Conservation (phyloP, 2,797 vertebrate species). For the Bovichtus diacanthus region DNA sequence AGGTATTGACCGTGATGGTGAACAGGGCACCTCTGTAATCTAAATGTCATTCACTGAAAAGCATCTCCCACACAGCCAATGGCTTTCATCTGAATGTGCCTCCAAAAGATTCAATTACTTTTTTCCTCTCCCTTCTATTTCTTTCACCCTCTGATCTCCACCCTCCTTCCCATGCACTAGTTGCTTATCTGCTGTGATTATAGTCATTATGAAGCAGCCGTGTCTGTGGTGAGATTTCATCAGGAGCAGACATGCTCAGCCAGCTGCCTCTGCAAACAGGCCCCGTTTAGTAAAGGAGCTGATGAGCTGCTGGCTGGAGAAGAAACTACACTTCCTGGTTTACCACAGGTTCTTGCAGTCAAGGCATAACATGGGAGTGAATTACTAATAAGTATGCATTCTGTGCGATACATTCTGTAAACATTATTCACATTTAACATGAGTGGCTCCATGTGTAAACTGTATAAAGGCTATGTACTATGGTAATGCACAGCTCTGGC, state of each 20-base stretch:
- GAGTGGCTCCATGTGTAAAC: conserved; percentile 28
- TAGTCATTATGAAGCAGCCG: conserved; percentile 84
- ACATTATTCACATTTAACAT: conserved; percentile 42
- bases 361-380: conserved; percentile 39
- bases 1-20: conserved; percentile 83
- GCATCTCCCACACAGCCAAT: conserved; percentile 83
- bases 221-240: conserved; percentile 81
- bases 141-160: conserved; percentile 77
- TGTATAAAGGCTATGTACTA: conserved; percentile 37
- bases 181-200: conserved; percentile 87
- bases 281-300: conserved; percentile 69
- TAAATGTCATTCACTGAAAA: conserved; percentile 86
- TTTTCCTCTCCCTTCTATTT: conserved; percentile 82
- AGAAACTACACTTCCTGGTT: conserved; percentile 25
- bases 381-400: conserved; percentile 39
- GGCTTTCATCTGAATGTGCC: conserved; percentile 83
- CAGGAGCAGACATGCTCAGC: conserved; percentile 73
- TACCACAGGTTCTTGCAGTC: conserved; percentile 12
- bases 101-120: conserved; percentile 87
- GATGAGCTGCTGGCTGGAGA: conserved; percentile 34
- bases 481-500: conserved; percentile 34
- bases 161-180: conserved; percentile 79
- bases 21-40: conserved; percentile 84
- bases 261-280: conserved; percentile 75
- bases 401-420: conserved; percentile 41